Evolutionary conservation across 2,113 vertebrate genomes (phyloP).

Genomic region (Zonotrichia leucophrys): DNA sequence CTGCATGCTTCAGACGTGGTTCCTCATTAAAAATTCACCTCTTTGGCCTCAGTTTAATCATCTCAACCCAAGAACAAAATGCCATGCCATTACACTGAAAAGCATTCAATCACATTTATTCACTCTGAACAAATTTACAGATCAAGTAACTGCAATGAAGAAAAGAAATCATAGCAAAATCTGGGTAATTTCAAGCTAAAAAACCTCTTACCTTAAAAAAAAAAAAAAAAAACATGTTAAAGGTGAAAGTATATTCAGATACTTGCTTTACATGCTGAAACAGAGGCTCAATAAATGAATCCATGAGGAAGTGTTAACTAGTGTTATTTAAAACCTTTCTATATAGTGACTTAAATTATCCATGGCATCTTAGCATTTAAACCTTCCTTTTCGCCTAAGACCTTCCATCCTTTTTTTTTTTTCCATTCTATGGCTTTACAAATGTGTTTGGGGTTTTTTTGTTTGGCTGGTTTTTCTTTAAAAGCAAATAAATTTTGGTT

Average conservation of each 20-base stretch:
- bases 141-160: slow-evolving; percentile 3
- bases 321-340: background rate
- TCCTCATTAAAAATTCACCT: background rate
- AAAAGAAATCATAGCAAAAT: background rate
- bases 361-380: background rate
- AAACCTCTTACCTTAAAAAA: background rate
- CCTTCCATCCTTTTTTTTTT: background rate
- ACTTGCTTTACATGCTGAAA: background rate
- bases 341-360: background rate
- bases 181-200: background rate
- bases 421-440: background rate
- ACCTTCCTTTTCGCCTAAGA: background rate
- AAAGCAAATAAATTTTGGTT: background rate
- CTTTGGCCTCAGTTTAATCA: background rate
- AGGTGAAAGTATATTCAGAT: background rate
- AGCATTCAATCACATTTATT: slow-evolving; percentile 27
- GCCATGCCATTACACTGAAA: background rate
- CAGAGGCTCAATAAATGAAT: background rate
- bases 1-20: background rate
- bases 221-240: background rate
- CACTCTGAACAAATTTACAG: background rate
- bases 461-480: background rate
- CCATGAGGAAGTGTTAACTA: background rate
- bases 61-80: background rate
- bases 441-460: background rate